Evolutionary conservation across 2,797 vertebrate species (phyloP).

Genomic region (Hylomyscus alleni): DNA sequence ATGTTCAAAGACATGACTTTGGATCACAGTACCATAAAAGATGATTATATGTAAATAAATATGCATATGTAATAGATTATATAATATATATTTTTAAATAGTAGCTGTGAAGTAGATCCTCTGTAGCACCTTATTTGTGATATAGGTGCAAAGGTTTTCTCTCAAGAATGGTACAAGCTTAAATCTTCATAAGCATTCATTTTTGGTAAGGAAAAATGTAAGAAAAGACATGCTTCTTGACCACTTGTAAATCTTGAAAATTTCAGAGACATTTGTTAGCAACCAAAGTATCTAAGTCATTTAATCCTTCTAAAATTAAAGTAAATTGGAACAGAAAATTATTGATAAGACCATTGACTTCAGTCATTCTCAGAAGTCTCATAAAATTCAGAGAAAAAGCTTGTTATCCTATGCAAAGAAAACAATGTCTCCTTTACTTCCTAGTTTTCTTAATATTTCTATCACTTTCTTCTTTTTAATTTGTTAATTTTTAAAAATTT

Average conservation of each 20-base stretch:
- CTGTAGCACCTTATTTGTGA: background rate
- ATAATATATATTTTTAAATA: background rate
- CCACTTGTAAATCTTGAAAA: background rate
- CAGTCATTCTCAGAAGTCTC: background rate
- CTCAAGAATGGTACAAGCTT: background rate
- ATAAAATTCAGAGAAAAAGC: background rate
- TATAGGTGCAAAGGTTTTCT: background rate
- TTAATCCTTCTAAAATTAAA: constrained; percentile 37
- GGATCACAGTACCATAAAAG: background rate
- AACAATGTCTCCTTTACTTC: background rate
- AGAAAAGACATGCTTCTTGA: background rate
- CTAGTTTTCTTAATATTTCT: background rate
- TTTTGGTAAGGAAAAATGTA: background rate
- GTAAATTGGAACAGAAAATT: background rate
- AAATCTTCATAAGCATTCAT: background rate
- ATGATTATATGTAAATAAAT: background rate
- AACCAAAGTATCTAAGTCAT: background rate
- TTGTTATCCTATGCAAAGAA: background rate
- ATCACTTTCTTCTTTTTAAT: background rate
- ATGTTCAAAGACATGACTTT: background rate
- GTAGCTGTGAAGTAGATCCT: background rate
- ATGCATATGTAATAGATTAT: background rate
- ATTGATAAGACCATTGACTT: background rate
- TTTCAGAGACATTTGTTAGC: background rate
- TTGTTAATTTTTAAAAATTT: background rate